Percentiles rank a stretch among this genome's conserved stretches.
These are phyloP conservation scores for Calyptommatus sinebrachiatus DNA, from an alignment of 2,113 vertebrate species.

Conservation along the genomic window DNA sequence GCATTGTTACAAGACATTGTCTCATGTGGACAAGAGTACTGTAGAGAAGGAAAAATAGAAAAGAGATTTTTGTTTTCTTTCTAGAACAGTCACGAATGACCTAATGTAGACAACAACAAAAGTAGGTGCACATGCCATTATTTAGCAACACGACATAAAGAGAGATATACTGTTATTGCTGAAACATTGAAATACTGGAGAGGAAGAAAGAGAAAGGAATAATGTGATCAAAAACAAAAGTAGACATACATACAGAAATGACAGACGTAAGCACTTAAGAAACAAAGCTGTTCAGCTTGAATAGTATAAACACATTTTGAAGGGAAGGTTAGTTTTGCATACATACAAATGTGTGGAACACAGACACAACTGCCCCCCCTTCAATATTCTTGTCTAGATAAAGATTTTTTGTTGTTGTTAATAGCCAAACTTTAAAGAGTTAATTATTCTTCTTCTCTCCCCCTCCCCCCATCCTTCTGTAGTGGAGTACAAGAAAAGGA, in stretches of 20 bases:
- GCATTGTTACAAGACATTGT: slow-evolving; percentile 98
- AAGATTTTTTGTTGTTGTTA: slow-evolving; percentile 17
- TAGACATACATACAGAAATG: slow-evolving; percentile 74
- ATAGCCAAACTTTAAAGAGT: slow-evolving; percentile 79
- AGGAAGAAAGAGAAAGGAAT: slow-evolving; percentile 55
- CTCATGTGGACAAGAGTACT: slow-evolving; percentile 89
- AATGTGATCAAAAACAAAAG: slow-evolving; percentile 78
- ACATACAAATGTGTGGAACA: slow-evolving; percentile 38
- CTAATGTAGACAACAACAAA: slow-evolving; percentile 88
- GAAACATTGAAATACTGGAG: slow-evolving; percentile 80
- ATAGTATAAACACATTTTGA: slow-evolving; percentile 45
- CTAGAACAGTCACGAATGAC: slow-evolving; percentile 91
- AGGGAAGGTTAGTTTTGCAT: slow-evolving; percentile 29
- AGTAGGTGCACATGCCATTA: slow-evolving; percentile 89
- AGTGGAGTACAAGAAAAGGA: slow-evolving; percentile 74
- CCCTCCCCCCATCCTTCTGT: slow-evolving; percentile 51
- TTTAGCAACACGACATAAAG: slow-evolving; percentile 81
- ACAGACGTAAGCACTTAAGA: slow-evolving; percentile 65
- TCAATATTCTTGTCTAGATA: slow-evolving; percentile 53
- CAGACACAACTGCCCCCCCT: slow-evolving; percentile 37
- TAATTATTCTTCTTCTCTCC: slow-evolving; percentile 60
- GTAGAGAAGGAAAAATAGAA: slow-evolving; percentile 77
- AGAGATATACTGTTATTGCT: slow-evolving; percentile 87
- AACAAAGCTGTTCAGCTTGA: slow-evolving; percentile 51
- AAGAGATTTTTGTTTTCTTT: slow-evolving; percentile 79